Conservation (phyloP, 1,140 invertebrate species). For the Pectinophora gossypiella region DNA sequence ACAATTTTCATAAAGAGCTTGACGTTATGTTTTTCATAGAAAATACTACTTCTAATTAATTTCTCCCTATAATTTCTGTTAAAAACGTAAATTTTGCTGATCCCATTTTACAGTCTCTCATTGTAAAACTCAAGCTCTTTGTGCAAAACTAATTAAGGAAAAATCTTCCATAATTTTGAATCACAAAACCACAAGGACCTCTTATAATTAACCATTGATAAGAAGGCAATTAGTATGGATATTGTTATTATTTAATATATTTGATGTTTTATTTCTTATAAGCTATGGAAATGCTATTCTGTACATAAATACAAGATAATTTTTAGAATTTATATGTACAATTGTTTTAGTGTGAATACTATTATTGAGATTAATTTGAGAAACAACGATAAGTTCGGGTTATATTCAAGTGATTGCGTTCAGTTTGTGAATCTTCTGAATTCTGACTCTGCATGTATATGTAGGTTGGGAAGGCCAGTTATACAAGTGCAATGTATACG, state of each 20-base stretch:
- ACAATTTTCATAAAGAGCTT: slow-evolving; percentile 49
- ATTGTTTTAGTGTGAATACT: slow-evolving; percentile 75
- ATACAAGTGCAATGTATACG: slow-evolving; percentile 75
- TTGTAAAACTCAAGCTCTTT: slow-evolving; percentile 54
- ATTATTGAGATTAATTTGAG: slow-evolving; percentile 63
- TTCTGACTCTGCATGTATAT: slow-evolving; percentile 41
- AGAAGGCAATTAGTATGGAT: slow-evolving; percentile 75
- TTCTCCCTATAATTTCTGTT: too few relatives aligned
- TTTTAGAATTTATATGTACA: slow-evolving; percentile 72
- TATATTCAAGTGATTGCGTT: slow-evolving; percentile 50
- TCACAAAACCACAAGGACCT: slow-evolving; percentile 76
- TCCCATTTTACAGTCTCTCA: too few relatives aligned
- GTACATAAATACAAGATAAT: slow-evolving; percentile 68
- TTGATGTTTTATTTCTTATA: slow-evolving; percentile 75
- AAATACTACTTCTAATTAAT: too few relatives aligned
- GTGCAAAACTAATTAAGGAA: slow-evolving; percentile 29
- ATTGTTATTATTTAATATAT: slow-evolving; percentile 77
- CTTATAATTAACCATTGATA: slow-evolving; percentile 76
- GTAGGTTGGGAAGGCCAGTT: slow-evolving; percentile 66
- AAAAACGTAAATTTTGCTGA: too few relatives aligned
- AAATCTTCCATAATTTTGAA: slow-evolving; percentile 43
- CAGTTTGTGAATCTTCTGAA: slow-evolving; percentile 38
- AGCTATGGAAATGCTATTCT: slow-evolving; percentile 69
- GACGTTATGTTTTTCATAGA: slow-evolving; percentile 26
- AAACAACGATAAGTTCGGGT: slow-evolving; percentile 45